These are phyloP conservation scores for Diabrotica undecimpunctata DNA, from an alignment of 1,140 invertebrate genomes.

Conservation along the genomic window DNA sequence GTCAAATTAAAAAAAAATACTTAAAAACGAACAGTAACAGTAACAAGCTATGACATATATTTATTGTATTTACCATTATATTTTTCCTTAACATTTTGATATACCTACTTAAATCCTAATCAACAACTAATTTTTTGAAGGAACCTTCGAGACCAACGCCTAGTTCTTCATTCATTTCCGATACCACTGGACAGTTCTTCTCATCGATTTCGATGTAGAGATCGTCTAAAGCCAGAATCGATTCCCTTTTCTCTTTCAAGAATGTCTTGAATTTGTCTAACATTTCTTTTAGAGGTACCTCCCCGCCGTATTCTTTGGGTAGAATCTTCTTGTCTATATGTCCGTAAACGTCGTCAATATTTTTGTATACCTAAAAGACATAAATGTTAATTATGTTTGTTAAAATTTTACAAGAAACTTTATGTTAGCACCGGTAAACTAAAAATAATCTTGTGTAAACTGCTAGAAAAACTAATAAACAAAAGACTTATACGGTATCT, in stretches of 20 bases:
- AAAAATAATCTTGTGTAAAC: too few relatives aligned
- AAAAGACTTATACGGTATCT: too few relatives aligned
- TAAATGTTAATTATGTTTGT: conserved; percentile 15
- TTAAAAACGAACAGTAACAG: background rate
- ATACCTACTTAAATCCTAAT: conserved; percentile 47
- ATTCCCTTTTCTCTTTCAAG: conserved; percentile 59
- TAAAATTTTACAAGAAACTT: too few relatives aligned
- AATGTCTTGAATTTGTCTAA: conserved; percentile 69
- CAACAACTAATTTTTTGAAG: conserved; percentile 78
- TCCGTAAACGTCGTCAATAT: conserved; percentile 63
- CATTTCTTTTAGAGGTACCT: conserved; percentile 73
- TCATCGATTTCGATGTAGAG: conserved; percentile 70
- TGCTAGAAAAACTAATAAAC: too few relatives aligned
- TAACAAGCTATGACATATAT: background rate
- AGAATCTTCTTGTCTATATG: conserved; percentile 70
- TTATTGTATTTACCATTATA: background rate
- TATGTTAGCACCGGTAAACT: too few relatives aligned
- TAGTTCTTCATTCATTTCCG: conserved; percentile 62
- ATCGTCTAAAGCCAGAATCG: conserved; percentile 71
- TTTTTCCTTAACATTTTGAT: background rate
- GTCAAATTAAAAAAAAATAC: conserved; percentile 5
- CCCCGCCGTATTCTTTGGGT: conserved; percentile 82
- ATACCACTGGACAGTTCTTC: conserved; percentile 58
- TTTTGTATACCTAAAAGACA: conserved; percentile 64
- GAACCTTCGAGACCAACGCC: conserved; percentile 68